Evolutionary conservation across 2,888 invertebrate species (phyloP), one percentile per base, ranked within the genome.

Genomic region (Oscheius myriophilus): DNA sequence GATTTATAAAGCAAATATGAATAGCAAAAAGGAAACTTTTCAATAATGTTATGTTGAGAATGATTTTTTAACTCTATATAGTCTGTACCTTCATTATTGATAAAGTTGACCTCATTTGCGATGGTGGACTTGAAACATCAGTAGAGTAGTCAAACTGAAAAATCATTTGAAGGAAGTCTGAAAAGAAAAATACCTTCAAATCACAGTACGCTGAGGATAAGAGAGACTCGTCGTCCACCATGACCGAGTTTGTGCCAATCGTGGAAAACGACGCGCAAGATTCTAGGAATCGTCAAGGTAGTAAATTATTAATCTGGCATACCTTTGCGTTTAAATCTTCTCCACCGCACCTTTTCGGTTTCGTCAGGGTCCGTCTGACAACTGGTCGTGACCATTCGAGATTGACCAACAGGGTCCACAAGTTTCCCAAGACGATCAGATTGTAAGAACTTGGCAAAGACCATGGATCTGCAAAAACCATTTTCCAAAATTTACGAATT

Each of bases 151-250:
- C 77, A 25, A 77, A 77, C 53, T 66, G 25, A 52, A 43, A 26
- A 11, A 42, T 1, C 9, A 33, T 33, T 6, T 3, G 4, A 33
- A 6, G 33, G 3, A 33, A 43, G 3, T 3, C 33, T 33, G 3
- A 9, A 33, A 33, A 9, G 3, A 33, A 33, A 33, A 33, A 6
- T 63, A 78, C 82, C 59, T 74, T 77, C 46, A 84, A 49, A 59
- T 84, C 84, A 49, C 81, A 80, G 67, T 83, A 84, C 18, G 82
- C 82, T 21, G 72, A 66, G 12, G 84, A 84, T 66, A 80, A 76
- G 16, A 84, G 69, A 2, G 83, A 83, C 57, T 84, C 84, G 33
- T 78, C 77, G 73, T 84, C 84, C 25, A 79, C 65, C 26, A 73
- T 55, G 14, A 64, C 58, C 4, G 72, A 69, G 21, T 72, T 72